These are phyloP conservation scores for Otus sunia DNA, from an alignment of 2,113 vertebrate genomes.

Conservation along the genomic window DNA sequence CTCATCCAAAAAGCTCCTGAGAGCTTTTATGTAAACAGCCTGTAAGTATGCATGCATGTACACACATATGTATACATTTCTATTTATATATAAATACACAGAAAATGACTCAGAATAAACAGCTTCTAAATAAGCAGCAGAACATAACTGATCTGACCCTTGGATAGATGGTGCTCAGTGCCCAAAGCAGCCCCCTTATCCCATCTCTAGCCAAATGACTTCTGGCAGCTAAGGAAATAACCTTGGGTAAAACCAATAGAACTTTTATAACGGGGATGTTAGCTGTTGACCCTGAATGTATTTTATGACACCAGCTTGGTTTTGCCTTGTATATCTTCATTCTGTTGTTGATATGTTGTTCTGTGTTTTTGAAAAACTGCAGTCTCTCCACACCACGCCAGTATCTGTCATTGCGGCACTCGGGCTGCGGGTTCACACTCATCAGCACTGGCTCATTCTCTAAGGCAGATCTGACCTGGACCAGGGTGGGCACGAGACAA, in stretches of 20 bases:
- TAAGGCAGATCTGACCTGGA: background rate
- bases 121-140: background rate
- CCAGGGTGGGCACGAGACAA: background rate
- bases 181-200: background rate
- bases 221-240: slow-evolving; percentile 57
- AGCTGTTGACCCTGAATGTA: slow-evolving; percentile 24
- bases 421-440: accelerated
- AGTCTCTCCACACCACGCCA: background rate
- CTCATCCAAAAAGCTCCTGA: background rate
- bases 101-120: background rate
- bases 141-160: background rate
- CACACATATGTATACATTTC: background rate
- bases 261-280: background rate
- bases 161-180: background rate
- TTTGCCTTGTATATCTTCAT: slow-evolving; percentile 47
- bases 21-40: background rate
- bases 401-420: background rate
- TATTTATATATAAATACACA: background rate
- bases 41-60: background rate
- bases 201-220: slow-evolving; percentile 23
- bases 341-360: background rate
- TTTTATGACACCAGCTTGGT: slow-evolving; percentile 8
- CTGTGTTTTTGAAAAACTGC: background rate
- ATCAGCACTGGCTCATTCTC: background rate
- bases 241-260: slow-evolving; percentile 35